phyloP scores from a whole-genome alignment of 1,140 invertebrate genomes.

The Drosophila azteca region DNA sequence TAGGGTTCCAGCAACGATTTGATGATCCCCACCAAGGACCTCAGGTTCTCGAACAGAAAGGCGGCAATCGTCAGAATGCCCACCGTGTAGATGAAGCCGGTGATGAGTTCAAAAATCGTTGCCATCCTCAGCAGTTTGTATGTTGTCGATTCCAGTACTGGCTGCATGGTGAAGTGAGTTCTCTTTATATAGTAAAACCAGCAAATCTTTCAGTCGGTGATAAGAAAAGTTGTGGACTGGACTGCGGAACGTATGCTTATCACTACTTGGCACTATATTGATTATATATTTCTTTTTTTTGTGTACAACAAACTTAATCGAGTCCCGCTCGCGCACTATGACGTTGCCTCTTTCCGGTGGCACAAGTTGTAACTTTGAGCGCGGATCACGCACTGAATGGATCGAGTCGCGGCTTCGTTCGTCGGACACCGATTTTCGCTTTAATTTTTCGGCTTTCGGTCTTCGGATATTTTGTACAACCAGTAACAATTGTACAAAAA shows the following conservation, averaged over 20 bases:
- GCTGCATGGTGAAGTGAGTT: conserved; percentile 60
- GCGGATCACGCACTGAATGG: conserved; percentile 71
- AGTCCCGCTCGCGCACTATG: conserved; percentile 14
- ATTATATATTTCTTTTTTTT: not conserved
- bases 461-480: conserved; percentile 40
- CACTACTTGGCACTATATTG: conserved; percentile 14
- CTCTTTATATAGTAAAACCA: conserved; percentile 23
- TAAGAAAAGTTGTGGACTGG: conserved; percentile 7
- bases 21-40: conserved; percentile 84
- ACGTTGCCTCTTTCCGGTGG: conserved; percentile 22
- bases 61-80: conserved; percentile 83
- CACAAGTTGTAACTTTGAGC: conserved; percentile 67
- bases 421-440: conserved; percentile 16
- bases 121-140: conserved; percentile 72
- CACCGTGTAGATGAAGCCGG: conserved; percentile 69
- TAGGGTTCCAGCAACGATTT: conserved; percentile 85
- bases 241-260: conserved; percentile 22
- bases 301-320: not conserved
- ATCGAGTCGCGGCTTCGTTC: conserved; percentile 29
- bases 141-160: conserved; percentile 63
- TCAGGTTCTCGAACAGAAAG: conserved; percentile 84
- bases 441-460: conserved; percentile 31
- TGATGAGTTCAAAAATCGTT: conserved; percentile 71
- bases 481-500: conserved; percentile 37
- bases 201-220: conserved; percentile 13